Base-by-base conservation (phyloP, 2,797 vertebrate genomes). In the Microchirus variegatus region DNA sequence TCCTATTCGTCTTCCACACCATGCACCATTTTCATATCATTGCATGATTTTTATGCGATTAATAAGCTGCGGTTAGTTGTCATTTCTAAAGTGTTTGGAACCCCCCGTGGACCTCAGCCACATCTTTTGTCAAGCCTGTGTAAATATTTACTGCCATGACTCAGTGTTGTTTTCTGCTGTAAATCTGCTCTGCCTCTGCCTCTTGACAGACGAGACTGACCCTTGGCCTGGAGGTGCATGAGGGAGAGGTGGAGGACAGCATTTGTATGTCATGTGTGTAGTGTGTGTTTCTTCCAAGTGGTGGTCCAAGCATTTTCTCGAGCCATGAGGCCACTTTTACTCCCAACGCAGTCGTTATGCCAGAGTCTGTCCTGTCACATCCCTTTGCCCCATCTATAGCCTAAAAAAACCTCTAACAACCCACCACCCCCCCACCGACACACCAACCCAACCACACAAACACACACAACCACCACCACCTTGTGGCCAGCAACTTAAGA, bases 71-170 rank as follows among this genome's bases (percentile, higher is more conserved):
- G 67, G 53, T 66, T 62, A 47, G 73, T 12, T 81, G 71, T 53
- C 64, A 82, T 84, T 82, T 84, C 70, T 61, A 53, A 82, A 71
- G 63, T 50, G 67, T 73, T 62, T 51, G 54, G 66, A 85, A 57
- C 78, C 83, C n/a, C 73, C 68, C n/a, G 36, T 59, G 76, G 84
- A 84, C 83, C 74, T 58, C 2, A n/a, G 75, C 76, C 85, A 84
- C 80, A 83, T 88, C 85, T 87, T 89, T 87, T 85, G 86, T 89
- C 81, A 82, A 82, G 80, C 87, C 72, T 77, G 83, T 89, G 90
- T 89, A 90, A 90, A 92, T 90, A 89, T 92, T 91, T 90, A 89
- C 85, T 80, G 87, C 69, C 43, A 83, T 80, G 87, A 90, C 86
- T 87, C 61, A 37, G 73, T 83, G 78, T 75, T 84, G 68, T 78